These are phyloP conservation scores for Numenius phaeopus DNA, from an alignment of 2,797 vertebrate species.

Conservation along the genomic window DNA sequence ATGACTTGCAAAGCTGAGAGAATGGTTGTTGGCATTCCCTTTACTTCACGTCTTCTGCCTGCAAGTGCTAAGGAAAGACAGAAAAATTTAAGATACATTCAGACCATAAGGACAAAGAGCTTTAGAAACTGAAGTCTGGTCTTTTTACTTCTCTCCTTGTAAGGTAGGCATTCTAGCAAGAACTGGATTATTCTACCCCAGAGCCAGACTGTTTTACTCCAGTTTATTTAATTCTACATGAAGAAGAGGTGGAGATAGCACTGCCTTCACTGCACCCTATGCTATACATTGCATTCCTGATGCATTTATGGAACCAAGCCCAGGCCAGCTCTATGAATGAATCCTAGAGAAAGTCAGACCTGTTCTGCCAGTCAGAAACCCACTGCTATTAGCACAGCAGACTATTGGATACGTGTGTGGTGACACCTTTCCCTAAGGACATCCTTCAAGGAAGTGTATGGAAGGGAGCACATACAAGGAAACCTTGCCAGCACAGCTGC, in stretches of 20 bases:
- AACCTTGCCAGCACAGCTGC: neutral
- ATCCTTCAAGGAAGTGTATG: neutral
- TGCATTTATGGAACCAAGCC: neutral
- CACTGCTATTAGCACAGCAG: neutral
- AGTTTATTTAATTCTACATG: neutral
- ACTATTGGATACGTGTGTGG: neutral
- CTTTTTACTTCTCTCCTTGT: neutral
- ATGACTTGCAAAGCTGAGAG: neutral
- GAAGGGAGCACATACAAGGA: neutral
- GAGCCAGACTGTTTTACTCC: neutral
- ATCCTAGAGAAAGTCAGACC: slow-evolving; percentile 5
- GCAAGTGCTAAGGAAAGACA: neutral
- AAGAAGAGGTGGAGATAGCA: neutral
- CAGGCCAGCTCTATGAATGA: neutral
- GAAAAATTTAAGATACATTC: neutral
- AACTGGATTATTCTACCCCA: neutral
- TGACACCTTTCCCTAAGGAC: neutral
- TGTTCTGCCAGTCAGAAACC: slow-evolving; percentile 6
- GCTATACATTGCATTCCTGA: neutral
- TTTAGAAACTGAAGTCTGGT: neutral
- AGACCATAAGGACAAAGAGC: neutral
- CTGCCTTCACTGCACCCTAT: neutral
- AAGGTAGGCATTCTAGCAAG: neutral
- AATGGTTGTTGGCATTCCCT: neutral
- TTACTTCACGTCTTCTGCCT: neutral